These are phyloP conservation scores for Astur gentilis DNA, from an alignment of 2,113 vertebrate species.

Conservation along the genomic window DNA sequence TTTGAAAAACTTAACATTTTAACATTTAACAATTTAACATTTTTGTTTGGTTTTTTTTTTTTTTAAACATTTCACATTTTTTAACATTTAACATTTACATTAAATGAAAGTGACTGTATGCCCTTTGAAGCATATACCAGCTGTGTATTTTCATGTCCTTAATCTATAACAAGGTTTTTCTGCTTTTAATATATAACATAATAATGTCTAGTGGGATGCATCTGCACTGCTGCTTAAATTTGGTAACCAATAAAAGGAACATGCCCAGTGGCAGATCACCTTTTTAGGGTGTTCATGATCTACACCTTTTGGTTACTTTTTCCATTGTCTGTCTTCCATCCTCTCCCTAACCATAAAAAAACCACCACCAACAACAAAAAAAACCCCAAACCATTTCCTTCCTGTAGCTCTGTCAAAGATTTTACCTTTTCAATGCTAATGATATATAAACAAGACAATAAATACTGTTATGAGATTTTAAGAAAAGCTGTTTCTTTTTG, in stretches of 20 bases:
- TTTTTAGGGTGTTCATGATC: not conserved
- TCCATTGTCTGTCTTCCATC: not conserved
- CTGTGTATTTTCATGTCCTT: not conserved
- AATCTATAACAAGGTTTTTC: not conserved
- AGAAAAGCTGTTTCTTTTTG: not conserved
- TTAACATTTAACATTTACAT: not conserved
- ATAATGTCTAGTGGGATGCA: not conserved
- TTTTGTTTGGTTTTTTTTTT: not conserved
- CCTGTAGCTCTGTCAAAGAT: not conserved
- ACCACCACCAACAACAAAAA: not conserved
- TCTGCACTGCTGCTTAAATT: not conserved
- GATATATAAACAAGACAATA: not conserved
- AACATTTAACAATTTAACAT: not conserved
- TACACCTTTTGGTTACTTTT: not conserved
- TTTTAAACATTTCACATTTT: not conserved
- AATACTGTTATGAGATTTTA: not conserved
- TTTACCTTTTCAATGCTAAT: not conserved
- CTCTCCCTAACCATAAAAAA: not conserved
- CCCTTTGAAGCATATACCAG: not conserved
- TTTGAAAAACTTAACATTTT: too few species aligned
- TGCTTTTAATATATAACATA: not conserved
- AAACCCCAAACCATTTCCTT: not conserved
- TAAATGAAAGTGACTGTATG: not conserved
- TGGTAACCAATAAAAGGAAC: not conserved
- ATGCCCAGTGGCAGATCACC: not conserved